These are phyloP conservation scores for Steatornis caripensis DNA, from an alignment of 2,113 vertebrate species.

Conservation along the genomic window DNA sequence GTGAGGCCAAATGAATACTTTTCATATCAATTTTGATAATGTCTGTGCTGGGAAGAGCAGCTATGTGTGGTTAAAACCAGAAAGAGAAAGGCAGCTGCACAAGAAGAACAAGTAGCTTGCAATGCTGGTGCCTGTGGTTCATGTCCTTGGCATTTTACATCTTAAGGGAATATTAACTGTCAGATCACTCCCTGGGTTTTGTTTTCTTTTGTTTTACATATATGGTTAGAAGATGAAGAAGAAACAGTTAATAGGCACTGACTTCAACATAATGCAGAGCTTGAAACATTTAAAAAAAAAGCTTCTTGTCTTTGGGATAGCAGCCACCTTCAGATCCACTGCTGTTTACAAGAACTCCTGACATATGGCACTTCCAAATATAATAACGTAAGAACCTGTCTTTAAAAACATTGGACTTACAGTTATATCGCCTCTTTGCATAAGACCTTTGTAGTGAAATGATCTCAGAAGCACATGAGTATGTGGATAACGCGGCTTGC, in stretches of 20 bases:
- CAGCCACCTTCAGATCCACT: background rate
- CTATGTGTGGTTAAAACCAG: background rate
- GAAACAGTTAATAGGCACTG: rapidly evolving
- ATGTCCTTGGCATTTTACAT: background rate
- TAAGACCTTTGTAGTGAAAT: background rate
- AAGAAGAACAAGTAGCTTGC: background rate
- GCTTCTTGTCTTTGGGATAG: background rate
- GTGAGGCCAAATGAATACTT: background rate
- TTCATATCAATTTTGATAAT: background rate
- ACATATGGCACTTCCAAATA: background rate
- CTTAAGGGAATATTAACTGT: background rate
- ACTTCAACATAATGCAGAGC: background rate
- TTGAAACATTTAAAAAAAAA: background rate
- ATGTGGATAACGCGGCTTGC: background rate
- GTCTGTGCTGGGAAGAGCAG: background rate
- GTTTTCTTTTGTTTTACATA: background rate
- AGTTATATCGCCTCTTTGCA: background rate
- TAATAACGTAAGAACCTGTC: background rate
- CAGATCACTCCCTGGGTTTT: background rate
- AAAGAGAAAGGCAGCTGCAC: background rate
- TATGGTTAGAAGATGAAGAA: background rate
- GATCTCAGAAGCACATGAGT: background rate
- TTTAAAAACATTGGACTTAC: background rate
- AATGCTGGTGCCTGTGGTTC: background rate
- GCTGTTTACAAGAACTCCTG: background rate